phyloP scores from a whole-genome alignment of 2,797 vertebrate species.

The Capromys pilorides region DNA sequence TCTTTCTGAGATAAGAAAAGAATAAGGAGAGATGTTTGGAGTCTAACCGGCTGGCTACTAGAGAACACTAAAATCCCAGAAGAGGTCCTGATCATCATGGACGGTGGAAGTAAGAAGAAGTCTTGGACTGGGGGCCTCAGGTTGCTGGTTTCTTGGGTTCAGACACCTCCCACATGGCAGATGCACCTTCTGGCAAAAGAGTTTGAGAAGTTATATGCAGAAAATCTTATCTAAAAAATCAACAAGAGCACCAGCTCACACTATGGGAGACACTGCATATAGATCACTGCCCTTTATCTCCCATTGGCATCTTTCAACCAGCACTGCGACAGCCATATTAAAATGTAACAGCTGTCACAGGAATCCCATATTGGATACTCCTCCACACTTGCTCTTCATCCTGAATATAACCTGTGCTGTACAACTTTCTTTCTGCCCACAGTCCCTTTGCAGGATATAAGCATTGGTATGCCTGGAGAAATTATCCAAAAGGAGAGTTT shows the following conservation, averaged over 20 bases:
- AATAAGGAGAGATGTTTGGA: background rate
- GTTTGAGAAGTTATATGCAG: background rate
- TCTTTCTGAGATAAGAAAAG: background rate
- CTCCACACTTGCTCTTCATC: background rate
- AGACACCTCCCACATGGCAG: background rate
- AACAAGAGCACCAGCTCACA: background rate
- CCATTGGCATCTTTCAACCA: background rate
- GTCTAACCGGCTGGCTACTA: background rate
- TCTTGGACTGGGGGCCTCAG: background rate
- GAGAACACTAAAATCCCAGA: background rate
- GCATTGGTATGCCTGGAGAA: background rate
- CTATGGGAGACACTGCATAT: background rate
- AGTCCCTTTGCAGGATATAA: background rate
- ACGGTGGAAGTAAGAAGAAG: background rate
- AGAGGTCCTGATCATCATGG: background rate
- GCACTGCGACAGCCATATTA: background rate
- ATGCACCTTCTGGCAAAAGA: background rate
- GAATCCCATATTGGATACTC: background rate
- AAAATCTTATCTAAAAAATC: background rate
- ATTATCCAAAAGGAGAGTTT: background rate
- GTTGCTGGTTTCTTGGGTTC: background rate
- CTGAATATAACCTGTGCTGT: background rate
- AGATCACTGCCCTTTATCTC: background rate
- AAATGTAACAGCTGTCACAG: background rate
- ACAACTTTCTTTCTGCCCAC: background rate